These are phyloP conservation scores for Aporrectodea caliginosa DNA, from an alignment of 1,140 invertebrate genomes.

Conservation along the genomic window DNA sequence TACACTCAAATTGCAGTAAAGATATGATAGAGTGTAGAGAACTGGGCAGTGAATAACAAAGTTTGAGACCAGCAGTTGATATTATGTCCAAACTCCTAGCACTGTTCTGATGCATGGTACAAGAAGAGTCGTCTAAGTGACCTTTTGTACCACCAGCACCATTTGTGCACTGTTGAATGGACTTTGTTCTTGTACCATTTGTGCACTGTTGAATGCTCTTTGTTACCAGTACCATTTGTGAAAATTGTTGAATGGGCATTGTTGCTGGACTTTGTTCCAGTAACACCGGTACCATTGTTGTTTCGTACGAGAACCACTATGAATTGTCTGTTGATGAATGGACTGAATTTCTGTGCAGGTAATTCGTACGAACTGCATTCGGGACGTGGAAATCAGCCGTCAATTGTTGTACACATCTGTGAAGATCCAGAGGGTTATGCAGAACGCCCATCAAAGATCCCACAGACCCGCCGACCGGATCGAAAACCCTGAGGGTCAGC, in stretches of 20 bases:
- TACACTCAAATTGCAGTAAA: not conserved
- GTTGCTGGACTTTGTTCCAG: not conserved
- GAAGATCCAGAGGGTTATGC: constrained; percentile 53
- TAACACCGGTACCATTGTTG: not conserved
- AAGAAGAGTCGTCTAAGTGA: no score
- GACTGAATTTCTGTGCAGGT: constrained; percentile 34
- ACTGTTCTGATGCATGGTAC: no score
- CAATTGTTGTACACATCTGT: constrained; percentile 79
- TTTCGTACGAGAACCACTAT: no score
- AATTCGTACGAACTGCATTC: constrained; percentile 45
- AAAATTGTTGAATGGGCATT: not conserved
- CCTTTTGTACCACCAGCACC: no score
- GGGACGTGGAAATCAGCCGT: constrained; percentile 75
- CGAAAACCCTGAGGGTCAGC: constrained; percentile 3
- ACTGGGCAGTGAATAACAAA: no score
- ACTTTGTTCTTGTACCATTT: not conserved
- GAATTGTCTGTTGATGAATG: not conserved
- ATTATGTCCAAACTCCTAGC: no score
- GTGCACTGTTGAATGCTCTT: not conserved
- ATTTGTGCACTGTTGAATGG: not conserved
- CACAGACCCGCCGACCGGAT: constrained; percentile 40
- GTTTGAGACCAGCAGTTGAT: no score
- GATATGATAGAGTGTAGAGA: no score
- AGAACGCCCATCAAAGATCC: constrained; percentile 26
- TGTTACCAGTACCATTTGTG: not conserved